These are phyloP conservation scores for Micronycteris hirsuta DNA, from an alignment of 2,113 vertebrate genomes.

Conservation along the genomic window DNA sequence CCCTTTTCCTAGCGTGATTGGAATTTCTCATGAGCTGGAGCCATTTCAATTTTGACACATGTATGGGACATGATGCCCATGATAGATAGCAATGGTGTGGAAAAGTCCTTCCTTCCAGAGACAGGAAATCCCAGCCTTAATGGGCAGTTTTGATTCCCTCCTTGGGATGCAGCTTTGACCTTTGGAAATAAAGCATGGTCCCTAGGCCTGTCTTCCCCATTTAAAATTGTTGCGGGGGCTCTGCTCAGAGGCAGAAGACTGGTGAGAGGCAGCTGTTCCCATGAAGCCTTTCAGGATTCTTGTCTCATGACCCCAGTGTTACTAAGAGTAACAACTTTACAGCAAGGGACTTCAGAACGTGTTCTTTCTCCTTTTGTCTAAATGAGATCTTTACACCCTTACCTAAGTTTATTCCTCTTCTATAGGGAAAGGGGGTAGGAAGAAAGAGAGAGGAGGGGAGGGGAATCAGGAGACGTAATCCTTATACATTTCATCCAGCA, in stretches of 20 bases:
- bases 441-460: background rate
- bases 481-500: background rate
- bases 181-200: constrained; percentile 22
- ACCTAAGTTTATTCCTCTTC: constrained; percentile 24
- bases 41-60: constrained; percentile 47
- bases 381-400: constrained; percentile 61
- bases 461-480: background rate
- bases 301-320: background rate
- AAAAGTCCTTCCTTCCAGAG: constrained; percentile 44
- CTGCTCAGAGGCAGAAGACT: background rate
- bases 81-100: constrained; percentile 48
- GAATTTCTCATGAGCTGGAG: constrained; percentile 54
- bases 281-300: constrained; percentile 46
- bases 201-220: background rate
- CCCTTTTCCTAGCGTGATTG: constrained; percentile 53
- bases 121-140: constrained; percentile 47
- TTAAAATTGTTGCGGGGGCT: background rate
- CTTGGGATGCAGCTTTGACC: constrained; percentile 33
- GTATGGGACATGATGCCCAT: background rate
- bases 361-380: constrained; percentile 51
- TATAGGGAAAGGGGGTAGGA: background rate
- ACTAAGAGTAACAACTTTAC: constrained; percentile 35
- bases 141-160: background rate
- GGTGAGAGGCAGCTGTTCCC: constrained; percentile 39
- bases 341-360: background rate